Evolutionary conservation across 2,888 invertebrate species (phyloP), one percentile per base, ranked within the genome.

Genomic region (Gastracanthus pulcherrimus): DNA sequence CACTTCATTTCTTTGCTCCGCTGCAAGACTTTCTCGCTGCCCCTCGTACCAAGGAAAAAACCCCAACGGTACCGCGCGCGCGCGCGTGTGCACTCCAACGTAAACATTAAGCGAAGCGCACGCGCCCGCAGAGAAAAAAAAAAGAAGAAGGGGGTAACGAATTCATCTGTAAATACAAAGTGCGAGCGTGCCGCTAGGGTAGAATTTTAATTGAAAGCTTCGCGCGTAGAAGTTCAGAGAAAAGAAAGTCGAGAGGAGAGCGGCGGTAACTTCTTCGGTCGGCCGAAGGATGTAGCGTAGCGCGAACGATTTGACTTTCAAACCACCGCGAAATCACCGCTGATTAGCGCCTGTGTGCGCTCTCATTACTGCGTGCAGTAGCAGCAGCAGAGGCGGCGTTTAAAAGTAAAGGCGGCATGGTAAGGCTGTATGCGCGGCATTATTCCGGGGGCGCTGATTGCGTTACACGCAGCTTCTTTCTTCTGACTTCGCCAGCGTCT

Each of bases 131-230:
- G 62, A 34, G 29, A n/a, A 64, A 64, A n/a, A 31, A 64, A 19
- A 64, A 16, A 6, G 1, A 13, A 9, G 66, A 45, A 26, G 6
- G 23, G 26, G 26, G n/a, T 2, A 5, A 45, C n/a, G n/a, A 41
- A 26, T 13, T 41, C 41, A 67, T 69, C 69, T 7, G 13, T 29
- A 45, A 41, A 67, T 67, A 67, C 23, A 67, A 67, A 13, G n/a
- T 23, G 51, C 9, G 16, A 51, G 36, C 4, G 16, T 45, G 11
- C 7, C 11, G 16, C 16, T 9, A 23, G 29, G 29, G 41, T 29
- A n/a, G 31, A 45, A 72, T 72, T 72, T 72, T 72, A 72, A 72
- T 72, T 62, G 45, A 69, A 48, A 69, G 31, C 29, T 45, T 45
- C 11, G n/a, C n/a, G n/a, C n/a, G n/a, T n/a, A n/a, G n/a, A n/a